Evolutionary conservation across 2,888 invertebrate genomes (phyloP).

Genomic region (Sphaerophoria taeniata): DNA sequence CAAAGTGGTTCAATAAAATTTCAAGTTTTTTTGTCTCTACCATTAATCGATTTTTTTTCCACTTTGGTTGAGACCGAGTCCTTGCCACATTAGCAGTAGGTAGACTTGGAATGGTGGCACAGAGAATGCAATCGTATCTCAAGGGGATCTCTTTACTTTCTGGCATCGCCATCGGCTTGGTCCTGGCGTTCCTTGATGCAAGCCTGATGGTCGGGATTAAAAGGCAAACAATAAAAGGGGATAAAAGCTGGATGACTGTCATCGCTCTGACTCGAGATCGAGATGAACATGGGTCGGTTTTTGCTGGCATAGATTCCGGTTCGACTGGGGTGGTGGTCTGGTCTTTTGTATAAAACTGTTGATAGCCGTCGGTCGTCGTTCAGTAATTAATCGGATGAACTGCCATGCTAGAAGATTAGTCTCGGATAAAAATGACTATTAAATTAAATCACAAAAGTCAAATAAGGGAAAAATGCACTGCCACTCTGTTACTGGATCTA

Average conservation of each 20-base stretch:
- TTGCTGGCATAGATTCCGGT: neutral
- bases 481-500: neutral
- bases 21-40: constrained; percentile 30
- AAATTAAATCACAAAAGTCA: neutral
- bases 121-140: constrained; percentile 54
- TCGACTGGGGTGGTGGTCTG: constrained; percentile 22
- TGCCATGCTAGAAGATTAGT: constrained; percentile 37
- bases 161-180: constrained; percentile 31
- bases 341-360: constrained; percentile 63
- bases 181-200: constrained; percentile 18
- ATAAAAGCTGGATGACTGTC: constrained; percentile 46
- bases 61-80: constrained; percentile 39
- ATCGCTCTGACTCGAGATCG: neutral
- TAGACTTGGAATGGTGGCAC: constrained; percentile 2
- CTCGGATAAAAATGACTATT: constrained; percentile 49
- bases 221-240: constrained; percentile 8
- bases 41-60: constrained; percentile 67
- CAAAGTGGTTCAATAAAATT: constrained; percentile 47
- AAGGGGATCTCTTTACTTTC: constrained; percentile 51
- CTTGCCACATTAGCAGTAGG: constrained; percentile 10
- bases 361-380: constrained; percentile 52
- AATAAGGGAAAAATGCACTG: neutral
- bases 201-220: constrained; percentile 28
- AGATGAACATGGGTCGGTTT: constrained; percentile 59
- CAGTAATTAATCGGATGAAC: constrained; percentile 66